Evolutionary conservation across 2,113 vertebrate species (phyloP), one percentile per base, ranked within the genome.

Genomic region (Acrocephalus arundinaceus): DNA sequence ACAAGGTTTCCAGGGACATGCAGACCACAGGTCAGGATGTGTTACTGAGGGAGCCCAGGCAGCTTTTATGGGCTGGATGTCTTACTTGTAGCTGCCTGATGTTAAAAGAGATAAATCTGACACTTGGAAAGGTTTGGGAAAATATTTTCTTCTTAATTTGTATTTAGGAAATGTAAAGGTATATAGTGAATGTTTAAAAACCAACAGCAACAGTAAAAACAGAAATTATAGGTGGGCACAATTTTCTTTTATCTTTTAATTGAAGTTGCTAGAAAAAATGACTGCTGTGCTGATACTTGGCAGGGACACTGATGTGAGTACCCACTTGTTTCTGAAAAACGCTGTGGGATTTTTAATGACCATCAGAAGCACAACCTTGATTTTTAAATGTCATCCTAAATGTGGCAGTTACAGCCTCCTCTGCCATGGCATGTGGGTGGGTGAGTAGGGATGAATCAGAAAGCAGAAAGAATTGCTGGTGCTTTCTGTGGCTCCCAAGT

Each of bases 341-440:
- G 43, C 72, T 31, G n/a, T 70, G 90, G 90, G 93, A 48, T 95
- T 97, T 94, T 95, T 94, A 96, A 96, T 96, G 95, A 71, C 95
- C 94, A 89, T 76, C 95, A 90, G 75, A 93, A 77, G 39, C 80
- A 67, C 85, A 94, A 95, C 94, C 93, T 94, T 88, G 93, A 96
- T 94, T 96, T 94, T 93, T 93, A 94, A 96, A 94, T 96, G 93
- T 96, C 94, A 93, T 93, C 88, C 92, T 94, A 95, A 96, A 95
- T 92, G 94, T 91, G 71, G 94, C 87, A 49, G 73, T 63, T 78
- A 73, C 92, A 92, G 55, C 92, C 95, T 95, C 96, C 93, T 91
- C 94, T 96, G 92, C 92, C 0, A 0, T 87, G 72, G 55, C 61
- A 25, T 41, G 92, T 94, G 93, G 93, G 93, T 68, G 95, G 89